phyloP scores from a whole-genome alignment of 1,140 invertebrate species.

The Druon quercuslanigerum region DNA sequence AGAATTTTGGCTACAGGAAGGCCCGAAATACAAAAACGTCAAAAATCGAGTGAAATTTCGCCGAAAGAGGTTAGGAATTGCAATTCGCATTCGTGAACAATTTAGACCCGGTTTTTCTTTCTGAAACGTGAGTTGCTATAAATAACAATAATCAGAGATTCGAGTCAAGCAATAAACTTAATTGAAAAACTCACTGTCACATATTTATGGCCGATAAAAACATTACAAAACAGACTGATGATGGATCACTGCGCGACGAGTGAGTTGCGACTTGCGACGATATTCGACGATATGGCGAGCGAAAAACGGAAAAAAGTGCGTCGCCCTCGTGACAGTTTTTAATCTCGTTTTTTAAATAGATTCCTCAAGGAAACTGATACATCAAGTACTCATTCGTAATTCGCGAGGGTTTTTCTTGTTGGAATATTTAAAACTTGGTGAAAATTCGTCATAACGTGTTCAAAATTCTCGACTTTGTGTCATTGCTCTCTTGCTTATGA shows the following conservation, averaged over 20 bases:
- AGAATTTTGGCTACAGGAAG: neutral
- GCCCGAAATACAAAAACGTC: neutral
- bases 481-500: neutral
- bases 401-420: neutral
- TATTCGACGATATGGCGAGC: constrained; percentile 2
- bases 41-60: neutral
- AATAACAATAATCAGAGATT: neutral
- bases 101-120: neutral
- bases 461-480: neutral
- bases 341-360: constrained; percentile 19
- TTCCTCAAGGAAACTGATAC: constrained; percentile 1
- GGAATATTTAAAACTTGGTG: neutral
- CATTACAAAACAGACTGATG: constrained; percentile 54
- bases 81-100: constrained; percentile 4
- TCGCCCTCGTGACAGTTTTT: constrained; percentile 48
- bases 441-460: neutral
- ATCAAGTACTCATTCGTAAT: neutral
- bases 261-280: neutral
- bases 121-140: neutral
- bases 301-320: constrained; percentile 48
- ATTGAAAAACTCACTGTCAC: constrained; percentile 58
- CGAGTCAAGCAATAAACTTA: neutral
- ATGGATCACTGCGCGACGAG: constrained; percentile 37
- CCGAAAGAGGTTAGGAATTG: constrained; percentile 26
- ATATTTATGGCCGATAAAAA: constrained; percentile 58